These are phyloP conservation scores for Neuroscelio doddi DNA, from an alignment of 2,888 invertebrate species.

Conservation along the genomic window DNA sequence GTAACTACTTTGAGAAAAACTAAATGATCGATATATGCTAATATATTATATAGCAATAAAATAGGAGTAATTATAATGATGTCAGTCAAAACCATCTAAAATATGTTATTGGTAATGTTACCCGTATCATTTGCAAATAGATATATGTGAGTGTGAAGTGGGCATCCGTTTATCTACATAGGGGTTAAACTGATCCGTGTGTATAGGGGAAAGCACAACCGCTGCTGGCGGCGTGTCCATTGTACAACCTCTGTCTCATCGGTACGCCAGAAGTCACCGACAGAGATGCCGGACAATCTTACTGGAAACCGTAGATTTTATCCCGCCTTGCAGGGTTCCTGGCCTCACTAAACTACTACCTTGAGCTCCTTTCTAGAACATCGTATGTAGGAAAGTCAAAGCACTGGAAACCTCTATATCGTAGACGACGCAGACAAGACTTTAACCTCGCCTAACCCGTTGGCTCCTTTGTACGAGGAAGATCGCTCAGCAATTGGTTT, in stretches of 20 bases:
- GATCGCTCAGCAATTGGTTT: conserved; percentile 21
- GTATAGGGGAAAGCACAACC: not conserved
- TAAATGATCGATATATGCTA: too few relatives aligned
- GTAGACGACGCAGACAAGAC: conserved; percentile 22
- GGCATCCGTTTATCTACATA: conserved; percentile 9
- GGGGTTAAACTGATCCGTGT: not conserved
- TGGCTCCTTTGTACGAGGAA: conserved; percentile 17
- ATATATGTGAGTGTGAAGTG: conserved; percentile 2
- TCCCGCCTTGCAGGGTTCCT: conserved; percentile 7
- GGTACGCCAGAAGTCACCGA: not conserved
- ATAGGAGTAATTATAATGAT: too few relatives aligned
- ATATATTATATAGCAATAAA: too few relatives aligned
- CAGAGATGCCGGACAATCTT: conserved; percentile 3
- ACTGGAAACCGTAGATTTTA: conserved; percentile 8
- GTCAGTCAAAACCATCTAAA: too few relatives aligned
- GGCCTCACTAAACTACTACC: conserved; percentile 6
- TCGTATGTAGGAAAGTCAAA: conserved; percentile 21
- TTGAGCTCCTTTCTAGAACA: conserved; percentile 8
- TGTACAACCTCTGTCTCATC: conserved; percentile 1
- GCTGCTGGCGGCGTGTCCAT: conserved; percentile 11
- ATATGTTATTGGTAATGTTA: too few relatives aligned
- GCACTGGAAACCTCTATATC: conserved; percentile 23
- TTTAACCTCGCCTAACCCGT: conserved; percentile 16
- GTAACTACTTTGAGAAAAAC: too few relatives aligned
- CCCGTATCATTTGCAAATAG: not conserved